These are phyloP conservation scores for Catharus ustulatus DNA, from an alignment of 2,797 vertebrate genomes.

Conservation along the genomic window DNA sequence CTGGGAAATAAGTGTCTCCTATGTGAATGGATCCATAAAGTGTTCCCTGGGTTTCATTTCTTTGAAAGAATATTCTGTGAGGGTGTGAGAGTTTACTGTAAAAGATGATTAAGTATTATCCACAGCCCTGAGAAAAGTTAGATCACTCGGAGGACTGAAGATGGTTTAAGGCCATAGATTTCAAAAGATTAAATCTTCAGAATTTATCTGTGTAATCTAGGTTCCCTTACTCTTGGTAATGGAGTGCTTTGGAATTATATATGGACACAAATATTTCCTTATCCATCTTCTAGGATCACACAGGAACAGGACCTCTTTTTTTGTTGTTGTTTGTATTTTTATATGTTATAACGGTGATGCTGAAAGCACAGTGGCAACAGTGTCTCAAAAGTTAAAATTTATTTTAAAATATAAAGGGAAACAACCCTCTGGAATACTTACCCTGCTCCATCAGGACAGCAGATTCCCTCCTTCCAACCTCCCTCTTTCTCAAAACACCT, in stretches of 20 bases:
- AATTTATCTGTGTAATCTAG: conserved; percentile 58
- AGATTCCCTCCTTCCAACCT: not conserved
- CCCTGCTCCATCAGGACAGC: not conserved
- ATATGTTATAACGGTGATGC: not conserved
- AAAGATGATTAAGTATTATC: conserved; percentile 21
- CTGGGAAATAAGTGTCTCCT: conserved; percentile 55
- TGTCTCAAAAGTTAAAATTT: not conserved
- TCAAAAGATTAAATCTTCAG: conserved; percentile 41
- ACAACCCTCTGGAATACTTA: not conserved
- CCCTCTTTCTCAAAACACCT: not conserved
- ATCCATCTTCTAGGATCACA: not conserved
- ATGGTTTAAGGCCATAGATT: conserved; percentile 13
- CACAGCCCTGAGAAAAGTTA: not conserved
- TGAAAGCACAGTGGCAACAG: not conserved
- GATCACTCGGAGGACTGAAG: conserved; percentile 13
- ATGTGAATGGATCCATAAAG: not conserved
- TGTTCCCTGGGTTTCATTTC: conserved; percentile 27
- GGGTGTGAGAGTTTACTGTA: not conserved
- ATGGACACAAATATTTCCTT: not conserved
- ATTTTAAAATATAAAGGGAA: not conserved
- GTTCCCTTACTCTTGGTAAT: not conserved
- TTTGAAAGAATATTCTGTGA: conserved; percentile 39
- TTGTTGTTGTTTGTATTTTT: not conserved
- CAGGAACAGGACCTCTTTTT: not conserved
- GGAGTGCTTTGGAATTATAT: not conserved